A percentile compares a stretch with the other conserved stretches of the same genome.
phyloP scores from a whole-genome alignment of 2,113 vertebrate species.

The Aldabrachelys gigantea region DNA sequence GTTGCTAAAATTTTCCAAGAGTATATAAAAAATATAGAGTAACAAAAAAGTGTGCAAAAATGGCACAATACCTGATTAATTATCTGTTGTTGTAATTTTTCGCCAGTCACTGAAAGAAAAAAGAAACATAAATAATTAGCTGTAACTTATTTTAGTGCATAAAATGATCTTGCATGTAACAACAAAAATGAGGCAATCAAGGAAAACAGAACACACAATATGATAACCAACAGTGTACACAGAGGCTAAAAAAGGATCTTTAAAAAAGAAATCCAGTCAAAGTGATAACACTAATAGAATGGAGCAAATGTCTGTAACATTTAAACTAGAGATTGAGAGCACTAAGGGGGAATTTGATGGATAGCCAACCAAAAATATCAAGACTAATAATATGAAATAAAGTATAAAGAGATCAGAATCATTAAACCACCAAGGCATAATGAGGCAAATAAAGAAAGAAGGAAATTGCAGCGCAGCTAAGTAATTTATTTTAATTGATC shows the following conservation, averaged over 20 bases:
- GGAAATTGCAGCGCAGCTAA: neutral
- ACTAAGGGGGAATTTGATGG: neutral
- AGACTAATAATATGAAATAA: neutral
- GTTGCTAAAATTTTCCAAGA: neutral
- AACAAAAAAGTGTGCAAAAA: neutral
- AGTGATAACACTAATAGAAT: neutral
- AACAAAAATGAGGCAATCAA: neutral
- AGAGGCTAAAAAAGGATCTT: neutral
- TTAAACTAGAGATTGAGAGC: neutral
- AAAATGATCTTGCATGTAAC: neutral
- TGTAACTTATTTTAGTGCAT: neutral
- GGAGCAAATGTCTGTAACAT: neutral
- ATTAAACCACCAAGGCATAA: neutral
- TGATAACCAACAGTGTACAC: neutral
- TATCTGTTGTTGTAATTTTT: conserved; percentile 62
- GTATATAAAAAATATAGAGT: neutral
- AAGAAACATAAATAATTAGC: conserved; percentile 47
- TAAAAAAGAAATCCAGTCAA: neutral
- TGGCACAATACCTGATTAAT: conserved; percentile 75
- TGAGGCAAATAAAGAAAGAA: neutral
- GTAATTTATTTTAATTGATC: neutral
- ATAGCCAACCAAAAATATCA: neutral
- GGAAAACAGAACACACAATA: neutral
- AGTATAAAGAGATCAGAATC: neutral
- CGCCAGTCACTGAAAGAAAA: conserved; percentile 79